These are phyloP conservation scores for Gulo gulo DNA, from an alignment of 2,113 vertebrate genomes.

Conservation along the genomic window DNA sequence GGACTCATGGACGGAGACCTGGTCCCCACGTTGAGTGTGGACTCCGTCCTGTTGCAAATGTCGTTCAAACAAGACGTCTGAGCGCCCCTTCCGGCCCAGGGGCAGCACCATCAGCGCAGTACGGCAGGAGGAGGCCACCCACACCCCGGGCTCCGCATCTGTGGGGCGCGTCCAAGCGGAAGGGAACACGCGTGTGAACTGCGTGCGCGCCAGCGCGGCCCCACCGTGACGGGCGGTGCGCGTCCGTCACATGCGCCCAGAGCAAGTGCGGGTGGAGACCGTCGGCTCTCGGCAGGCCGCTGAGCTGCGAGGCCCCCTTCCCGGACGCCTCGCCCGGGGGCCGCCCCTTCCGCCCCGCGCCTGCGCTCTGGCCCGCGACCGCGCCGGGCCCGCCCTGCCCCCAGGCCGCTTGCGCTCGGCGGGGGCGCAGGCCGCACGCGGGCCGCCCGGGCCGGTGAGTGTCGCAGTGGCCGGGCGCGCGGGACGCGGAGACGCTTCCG, in stretches of 20 bases:
- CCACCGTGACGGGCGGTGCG: rapidly evolving
- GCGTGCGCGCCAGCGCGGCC: background rate
- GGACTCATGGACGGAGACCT: background rate
- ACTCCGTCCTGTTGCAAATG: background rate
- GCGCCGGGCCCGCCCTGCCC: background rate
- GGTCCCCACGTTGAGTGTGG: background rate
- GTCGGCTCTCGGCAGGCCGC: background rate
- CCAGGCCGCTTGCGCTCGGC: no score
- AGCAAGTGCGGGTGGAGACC: background rate
- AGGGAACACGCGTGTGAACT: no score
- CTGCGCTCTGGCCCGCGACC: rapidly evolving
- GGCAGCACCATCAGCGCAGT: background rate
- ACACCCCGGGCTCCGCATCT: background rate
- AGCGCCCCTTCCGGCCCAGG: background rate
- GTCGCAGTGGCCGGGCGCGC: background rate
- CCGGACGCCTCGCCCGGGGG: background rate
- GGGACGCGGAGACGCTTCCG: background rate
- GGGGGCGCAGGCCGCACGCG: no score
- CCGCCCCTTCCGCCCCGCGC: background rate
- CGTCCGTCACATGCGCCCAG: background rate
- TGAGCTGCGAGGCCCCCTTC: background rate
- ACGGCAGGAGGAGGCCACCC: background rate
- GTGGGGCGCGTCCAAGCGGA: background rate
- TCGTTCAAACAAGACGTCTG: background rate
- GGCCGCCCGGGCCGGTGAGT: background rate